Base-by-base conservation (phyloP, 2,888 invertebrate species). In the Leptogaster cylindrica region DNA sequence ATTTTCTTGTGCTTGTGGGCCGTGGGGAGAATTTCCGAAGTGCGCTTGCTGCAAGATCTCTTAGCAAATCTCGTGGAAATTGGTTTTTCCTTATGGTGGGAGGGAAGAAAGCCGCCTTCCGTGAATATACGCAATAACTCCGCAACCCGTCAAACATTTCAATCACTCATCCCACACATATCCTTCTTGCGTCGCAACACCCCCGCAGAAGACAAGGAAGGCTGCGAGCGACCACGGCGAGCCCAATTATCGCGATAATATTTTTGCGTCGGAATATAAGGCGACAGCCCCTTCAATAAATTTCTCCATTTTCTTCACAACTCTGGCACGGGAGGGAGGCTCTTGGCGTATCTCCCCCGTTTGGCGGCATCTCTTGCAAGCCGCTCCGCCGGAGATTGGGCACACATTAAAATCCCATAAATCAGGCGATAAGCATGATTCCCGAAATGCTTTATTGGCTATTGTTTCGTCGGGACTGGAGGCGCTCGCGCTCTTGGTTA, bases 351-450 rank as follows among this genome's bases (percentile, higher is more conserved):
- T 70, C 68, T 70, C 66, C 64, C 67, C 64, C 68, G 64, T 70
- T 70, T 70, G 70, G 68, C 70, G 70, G 70, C 58, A 70, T 68
- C 70, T 68, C 68, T 70, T 70, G 68, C 66, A 70, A 70, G 16
- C 18, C 18, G 23, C 39, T 66, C 39, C 18, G 23, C 46, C 48
- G 74, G 74, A 77, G 79, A 80, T 81, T 79, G 79, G 78, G 77
- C 77, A 80, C 81, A 77, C 78, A 80, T 80, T 80, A 80, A 81
- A 80, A 81, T 78, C 76, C 78, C 79, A 80, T 80, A 80, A 80
- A 80, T 80, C 79, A 81, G 77, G 79, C 77, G 80, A 80, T 80
- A 80, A 80, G 78, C 79, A 79, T 80, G 81, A 80, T 80, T 80
- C 75, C 72, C 80, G 76, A 77, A 78, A 78, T 80, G 79, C 78